Percentiles rank a stretch among this genome's conserved stretches.
Evolutionary conservation across 2,797 vertebrate species (phyloP).

Genomic region (Megalops cyprinoides): DNA sequence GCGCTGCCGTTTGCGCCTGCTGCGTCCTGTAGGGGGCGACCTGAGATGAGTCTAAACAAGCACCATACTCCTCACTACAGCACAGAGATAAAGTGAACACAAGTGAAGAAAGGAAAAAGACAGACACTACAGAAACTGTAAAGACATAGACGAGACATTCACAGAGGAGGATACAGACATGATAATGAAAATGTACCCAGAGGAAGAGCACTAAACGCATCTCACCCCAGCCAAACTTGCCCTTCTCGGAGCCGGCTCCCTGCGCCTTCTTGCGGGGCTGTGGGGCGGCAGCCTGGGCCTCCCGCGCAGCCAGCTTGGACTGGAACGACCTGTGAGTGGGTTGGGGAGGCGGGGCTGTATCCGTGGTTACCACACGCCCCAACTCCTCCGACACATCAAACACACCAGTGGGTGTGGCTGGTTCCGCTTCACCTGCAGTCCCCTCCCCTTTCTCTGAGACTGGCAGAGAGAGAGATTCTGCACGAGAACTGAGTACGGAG

Average conservation of each 20-base stretch:
- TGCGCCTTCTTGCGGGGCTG: slow-evolving; percentile 65
- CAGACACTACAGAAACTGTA: neutral
- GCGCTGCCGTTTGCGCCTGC: slow-evolving; percentile 81
- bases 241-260: slow-evolving; percentile 69
- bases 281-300: slow-evolving; percentile 63
- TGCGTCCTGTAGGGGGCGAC: slow-evolving; percentile 64
- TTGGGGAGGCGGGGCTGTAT: slow-evolving; percentile 57
- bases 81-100: too few species aligned
- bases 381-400: slow-evolving; percentile 71
- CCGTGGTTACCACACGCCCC: slow-evolving; percentile 73
- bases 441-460: slow-evolving; percentile 70
- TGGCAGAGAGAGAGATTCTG: slow-evolving; percentile 73
- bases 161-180: slow-evolving; percentile 3
- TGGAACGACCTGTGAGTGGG: slow-evolving; percentile 67
- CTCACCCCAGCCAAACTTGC: slow-evolving; percentile 78
- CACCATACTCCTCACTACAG: too few species aligned
- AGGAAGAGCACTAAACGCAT: neutral
- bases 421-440: slow-evolving; percentile 62
- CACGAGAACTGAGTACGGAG: slow-evolving; percentile 71
- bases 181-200: too few species aligned
- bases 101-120: neutral
- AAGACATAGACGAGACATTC: neutral
- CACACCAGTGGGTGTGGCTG: slow-evolving; percentile 53
- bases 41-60: too few species aligned
- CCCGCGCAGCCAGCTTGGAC: slow-evolving; percentile 73